Base-by-base conservation (phyloP, 2,797 vertebrate genomes). In the Harpagifer antarcticus region DNA sequence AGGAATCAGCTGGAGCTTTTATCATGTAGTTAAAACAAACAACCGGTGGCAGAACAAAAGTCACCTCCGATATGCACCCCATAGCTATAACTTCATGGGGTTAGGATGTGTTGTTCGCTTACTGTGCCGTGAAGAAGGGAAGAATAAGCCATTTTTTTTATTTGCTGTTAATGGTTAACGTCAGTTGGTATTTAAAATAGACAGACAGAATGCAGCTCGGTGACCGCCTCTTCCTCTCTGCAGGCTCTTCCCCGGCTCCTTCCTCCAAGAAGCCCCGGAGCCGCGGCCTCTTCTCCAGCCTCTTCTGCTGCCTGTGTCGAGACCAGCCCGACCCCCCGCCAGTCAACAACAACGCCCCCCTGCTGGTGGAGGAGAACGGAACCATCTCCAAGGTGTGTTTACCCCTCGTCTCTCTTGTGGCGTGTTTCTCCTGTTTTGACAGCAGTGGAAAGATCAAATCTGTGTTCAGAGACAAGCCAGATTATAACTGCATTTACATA, bases 351-450 rank as follows among this genome's bases (percentile, higher is more conserved):
- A 96, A 98, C 0, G 95, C 97, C 6, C 97, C 97, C 0, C 95
- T 99, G 56, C 93, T 98, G 73, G 96, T 97, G 69, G 98, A 99
- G 67, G 97, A 99, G 86, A 99, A 99, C 0, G 98, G 98, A 33
- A 94, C 95, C 0, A 91, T 97, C 90, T 96, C 97, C 58, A 99
- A 99, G 97, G 98, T 98, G 90, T 16, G 78, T 60, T 54, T 12
- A 37, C 40, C 40, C 27, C n/a, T 19, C 2, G 5, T 53, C 57
- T 55, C 23, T 1, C n/a, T 5, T 13, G 3, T 23, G 4, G 15
- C 23, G 2, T 59, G n/a, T 50, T 12, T 19, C 14, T 48, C 20
- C 5, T 65, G 40, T 76, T 71, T 49, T 63, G 44, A 33, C 72
- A 40, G 20, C 42, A 52, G 1, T 0, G 9, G n/a, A 31, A 23